A percentile compares a stretch with the other conserved stretches of the same genome.
phyloP scores from a whole-genome alignment of 2,888 invertebrate genomes.

The Tiphia femorata region DNA sequence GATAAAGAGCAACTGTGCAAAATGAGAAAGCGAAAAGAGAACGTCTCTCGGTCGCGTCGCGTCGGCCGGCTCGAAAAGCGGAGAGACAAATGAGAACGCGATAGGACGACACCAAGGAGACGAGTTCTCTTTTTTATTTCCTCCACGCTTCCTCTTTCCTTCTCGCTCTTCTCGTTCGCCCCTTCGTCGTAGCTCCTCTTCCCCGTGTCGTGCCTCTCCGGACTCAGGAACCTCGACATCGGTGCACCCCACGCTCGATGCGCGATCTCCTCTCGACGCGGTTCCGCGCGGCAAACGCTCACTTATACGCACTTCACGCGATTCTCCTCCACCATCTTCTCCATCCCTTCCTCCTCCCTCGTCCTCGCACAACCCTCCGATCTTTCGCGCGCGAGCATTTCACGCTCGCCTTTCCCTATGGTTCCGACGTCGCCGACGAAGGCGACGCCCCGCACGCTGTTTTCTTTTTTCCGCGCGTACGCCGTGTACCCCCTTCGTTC shows the following conservation, averaged over 20 bases:
- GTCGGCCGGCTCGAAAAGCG: conserved; percentile 44
- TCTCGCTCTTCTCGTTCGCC: conserved; percentile 5
- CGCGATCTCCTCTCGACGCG: conserved; percentile 52
- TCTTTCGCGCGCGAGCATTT: conserved; percentile 17
- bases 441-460: no score
- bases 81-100: conserved; percentile 49
- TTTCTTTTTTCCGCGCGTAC: no score
- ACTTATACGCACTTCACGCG: conserved; percentile 49
- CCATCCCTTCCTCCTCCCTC: conserved; percentile 7
- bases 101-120: conserved; percentile 30
- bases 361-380: conserved; percentile 4
- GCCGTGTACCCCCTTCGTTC: no score
- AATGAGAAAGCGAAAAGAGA: no score
- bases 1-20: no score
- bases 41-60: no score
- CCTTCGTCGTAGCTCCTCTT: not conserved
- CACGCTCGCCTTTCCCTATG: no score
- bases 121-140: conserved; percentile 10
- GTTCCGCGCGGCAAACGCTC: conserved; percentile 43
- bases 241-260: conserved; percentile 41
- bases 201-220: conserved; percentile 7
- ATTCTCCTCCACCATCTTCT: conserved; percentile 15
- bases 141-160: conserved; percentile 2
- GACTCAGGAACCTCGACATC: no score
- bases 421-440: no score